Evolutionary conservation across 2,797 vertebrate species (phyloP), one percentile per base, ranked within the genome.

Genomic region (Sphenodon punctatus): DNA sequence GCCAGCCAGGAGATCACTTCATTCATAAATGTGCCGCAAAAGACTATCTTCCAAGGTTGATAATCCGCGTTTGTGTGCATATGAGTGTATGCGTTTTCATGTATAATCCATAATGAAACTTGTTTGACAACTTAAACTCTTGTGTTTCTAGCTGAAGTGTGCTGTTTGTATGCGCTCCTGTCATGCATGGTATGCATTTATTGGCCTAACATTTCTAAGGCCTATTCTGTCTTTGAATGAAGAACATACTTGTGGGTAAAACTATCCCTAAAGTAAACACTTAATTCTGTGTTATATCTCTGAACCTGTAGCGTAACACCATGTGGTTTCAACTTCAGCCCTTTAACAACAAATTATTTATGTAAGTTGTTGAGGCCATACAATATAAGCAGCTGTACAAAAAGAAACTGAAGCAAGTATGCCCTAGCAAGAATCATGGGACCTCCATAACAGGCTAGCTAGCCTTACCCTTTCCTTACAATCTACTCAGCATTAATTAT

Each of bases 281-380:
- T 88, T 42, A 67, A 10, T 75, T 80, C 67, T 73, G 3, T 69
- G 81, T 81, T 75, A 13, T 34, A 34, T 84, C 73, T 69, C 66
- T 59, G 80, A 79, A 88, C 61, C 73, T 69, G 25, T 67, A 48
- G 25, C 41, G 67, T 87, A 84, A 87, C 25, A 76, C 74, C 60
- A 39, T 56, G 68, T 59, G 60, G 77, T 88, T 91, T 93, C 84
- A 86, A 78, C 80, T 83, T 90, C 86, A 87, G 39, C 67, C 68
- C 19, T 88, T 85, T 79, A 86, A 67, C 78, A 92, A 85, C 75
- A 89, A 84, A 67, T 90, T 87, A 55, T 91, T 89, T 85, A 66
- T 76, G 38, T 79, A 74, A 67, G 43, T 76, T 82, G 72, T 91
- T 79, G 89, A 82, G 91, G 85, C 56, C 56, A 58, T 78, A 79